Conservation (phyloP, 2,797 vertebrate genomes). For the Meda fulgida region DNA sequence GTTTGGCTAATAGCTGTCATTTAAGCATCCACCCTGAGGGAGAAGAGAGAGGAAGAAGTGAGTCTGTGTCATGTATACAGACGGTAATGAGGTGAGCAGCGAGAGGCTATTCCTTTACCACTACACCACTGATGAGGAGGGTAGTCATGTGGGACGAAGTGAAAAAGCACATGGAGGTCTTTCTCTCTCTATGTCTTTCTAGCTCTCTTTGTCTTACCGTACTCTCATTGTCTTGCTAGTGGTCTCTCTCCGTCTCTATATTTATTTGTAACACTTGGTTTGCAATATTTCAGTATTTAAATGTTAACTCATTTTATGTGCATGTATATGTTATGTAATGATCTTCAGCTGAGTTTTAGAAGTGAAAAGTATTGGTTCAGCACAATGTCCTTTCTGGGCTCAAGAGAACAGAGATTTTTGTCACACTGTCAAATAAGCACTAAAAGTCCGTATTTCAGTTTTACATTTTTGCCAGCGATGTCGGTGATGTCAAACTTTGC, state of each 20-base stretch:
- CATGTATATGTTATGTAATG: neutral
- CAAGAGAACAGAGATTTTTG: neutral
- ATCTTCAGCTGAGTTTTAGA: neutral
- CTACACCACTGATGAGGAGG: constrained; percentile 55
- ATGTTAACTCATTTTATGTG: neutral
- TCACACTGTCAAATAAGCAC: neutral
- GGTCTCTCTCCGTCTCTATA: neutral
- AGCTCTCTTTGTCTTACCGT: neutral
- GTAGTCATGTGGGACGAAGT: constrained; percentile 42
- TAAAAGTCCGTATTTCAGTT: neutral
- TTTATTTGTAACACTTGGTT: neutral
- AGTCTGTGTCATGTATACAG: constrained; percentile 42
- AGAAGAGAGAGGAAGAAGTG: constrained; percentile 44
- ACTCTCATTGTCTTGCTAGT: neutral
- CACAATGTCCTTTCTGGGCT: neutral
- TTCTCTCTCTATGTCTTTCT: constrained; percentile 4
- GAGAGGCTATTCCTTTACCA: constrained; percentile 50
- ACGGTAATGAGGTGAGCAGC: constrained; percentile 49
- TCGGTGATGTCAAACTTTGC: neutral
- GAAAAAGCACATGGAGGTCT: constrained; percentile 36
- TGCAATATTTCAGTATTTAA: neutral
- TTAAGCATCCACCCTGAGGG: constrained; percentile 46
- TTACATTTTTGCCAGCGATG: neutral
- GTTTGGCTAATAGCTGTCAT: constrained; percentile 58
- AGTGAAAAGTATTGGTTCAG: neutral